phyloP scores from a whole-genome alignment of 2,113 vertebrate genomes.

The Elephas maximus region DNA sequence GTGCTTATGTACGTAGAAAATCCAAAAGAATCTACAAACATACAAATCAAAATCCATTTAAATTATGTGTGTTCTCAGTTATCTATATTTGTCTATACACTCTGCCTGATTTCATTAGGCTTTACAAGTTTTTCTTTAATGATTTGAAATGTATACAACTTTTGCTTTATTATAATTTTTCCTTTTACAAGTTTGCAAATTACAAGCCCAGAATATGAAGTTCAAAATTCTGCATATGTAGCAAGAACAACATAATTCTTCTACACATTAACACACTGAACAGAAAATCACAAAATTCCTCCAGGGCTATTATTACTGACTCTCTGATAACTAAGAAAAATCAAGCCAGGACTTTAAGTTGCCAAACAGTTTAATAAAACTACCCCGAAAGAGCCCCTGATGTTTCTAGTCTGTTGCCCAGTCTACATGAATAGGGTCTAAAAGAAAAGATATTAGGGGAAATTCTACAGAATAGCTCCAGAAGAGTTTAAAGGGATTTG shows the following conservation, averaged over 20 bases:
- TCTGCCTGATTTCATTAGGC: constrained; percentile 23
- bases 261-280: background rate
- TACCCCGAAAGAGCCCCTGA: background rate
- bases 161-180: background rate
- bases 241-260: background rate
- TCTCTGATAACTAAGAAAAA: background rate
- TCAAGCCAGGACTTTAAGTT: background rate
- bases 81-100: background rate
- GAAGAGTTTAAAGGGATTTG: background rate
- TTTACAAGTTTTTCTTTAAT: constrained; percentile 28
- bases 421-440: background rate
- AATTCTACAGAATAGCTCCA: background rate
- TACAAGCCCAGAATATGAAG: background rate
- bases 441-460: background rate
- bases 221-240: background rate
- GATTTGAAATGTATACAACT: constrained; percentile 55
- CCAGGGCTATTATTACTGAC: background rate
- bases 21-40: background rate
- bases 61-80: background rate
- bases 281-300: background rate
- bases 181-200: constrained; percentile 26
- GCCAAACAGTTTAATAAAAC: background rate
- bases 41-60: background rate
- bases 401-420: background rate
- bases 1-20: background rate